Evolutionary conservation across 2,113 vertebrate species (phyloP), one percentile per base, ranked within the genome.

Genomic region (Myotis davidii): DNA sequence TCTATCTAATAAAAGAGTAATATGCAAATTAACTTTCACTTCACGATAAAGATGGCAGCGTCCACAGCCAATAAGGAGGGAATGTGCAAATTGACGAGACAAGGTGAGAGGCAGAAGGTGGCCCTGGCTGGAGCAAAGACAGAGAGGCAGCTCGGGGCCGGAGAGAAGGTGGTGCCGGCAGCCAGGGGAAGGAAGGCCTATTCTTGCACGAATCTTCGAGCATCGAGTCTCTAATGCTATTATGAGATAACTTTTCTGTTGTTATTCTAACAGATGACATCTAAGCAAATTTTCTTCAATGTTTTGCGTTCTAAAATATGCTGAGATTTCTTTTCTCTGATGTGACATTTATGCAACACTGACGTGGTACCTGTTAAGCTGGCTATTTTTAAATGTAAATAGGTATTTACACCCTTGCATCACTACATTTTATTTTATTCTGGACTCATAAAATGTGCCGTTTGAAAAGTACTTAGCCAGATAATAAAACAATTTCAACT

Each of bases 231-330:
- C 45, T 45, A 45, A 10, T 48, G 61, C 42, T 86, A 77, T 79
- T 96, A 64, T 56, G 81, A 90, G 59, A 91, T 64, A 39, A 74
- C 56, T 90, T 89, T 96, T 85, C 73, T 93, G 12, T 70, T 70
- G 76, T 42, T 81, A 77, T 69, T 90, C 88, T 96, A 96, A 94
- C 56, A 89, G 39, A 85, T 82, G 69, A 70, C 93, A 88, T 95
- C 37, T 92, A 93, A 89, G 72, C 23, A 88, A 82, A 45, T 3
- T 85, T 90, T 83, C 27, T 48, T 34, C 29, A 39, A 42, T 72
- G 39, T 21, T 78, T 92, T 76, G 27, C 45, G 25, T 39, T 50
- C 72, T 94, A 48, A 93, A 93, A 77, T 88, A 39, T 23, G 29
- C 56, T 50, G 18, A 88, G 61, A 61, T 42, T 84, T 89, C 82